phyloP scores from a whole-genome alignment of 2,113 vertebrate species.

The Isichthys henryi region DNA sequence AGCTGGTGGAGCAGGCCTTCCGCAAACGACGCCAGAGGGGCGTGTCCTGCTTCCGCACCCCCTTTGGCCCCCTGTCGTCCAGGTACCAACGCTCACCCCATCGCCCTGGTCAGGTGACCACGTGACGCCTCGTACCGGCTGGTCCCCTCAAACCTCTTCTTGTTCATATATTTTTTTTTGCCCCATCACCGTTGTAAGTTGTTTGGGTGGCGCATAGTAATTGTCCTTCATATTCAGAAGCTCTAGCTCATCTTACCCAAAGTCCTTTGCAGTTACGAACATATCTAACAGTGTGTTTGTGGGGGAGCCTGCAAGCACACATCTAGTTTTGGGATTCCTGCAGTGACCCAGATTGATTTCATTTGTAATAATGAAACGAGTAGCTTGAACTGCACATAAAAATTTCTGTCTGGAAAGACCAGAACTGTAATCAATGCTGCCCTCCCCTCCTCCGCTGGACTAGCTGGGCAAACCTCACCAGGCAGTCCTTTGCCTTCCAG shows the following conservation, averaged over 20 bases:
- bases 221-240: constrained; percentile 23
- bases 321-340: neutral
- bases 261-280: neutral
- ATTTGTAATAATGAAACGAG: neutral
- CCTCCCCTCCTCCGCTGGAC: neutral
- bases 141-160: constrained; percentile 22
- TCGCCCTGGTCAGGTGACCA: neutral
- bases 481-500: constrained; percentile 44
- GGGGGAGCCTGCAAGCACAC: neutral
- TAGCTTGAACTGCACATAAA: neutral
- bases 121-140: neutral
- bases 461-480: neutral
- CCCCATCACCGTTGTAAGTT: constrained; percentile 38
- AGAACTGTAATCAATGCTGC: neutral
- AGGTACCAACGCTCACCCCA: constrained; percentile 59
- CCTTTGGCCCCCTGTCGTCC: constrained; percentile 93
- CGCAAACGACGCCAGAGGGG: constrained; percentile 91
- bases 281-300: neutral
- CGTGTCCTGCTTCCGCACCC: constrained; percentile 92
- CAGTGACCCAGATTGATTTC: neutral
- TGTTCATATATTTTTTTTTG: constrained; percentile 27
- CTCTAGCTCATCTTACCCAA: neutral
- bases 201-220: constrained; percentile 65
- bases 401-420: neutral
- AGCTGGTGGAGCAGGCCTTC: constrained; percentile 95